Evolutionary conservation across 2,888 invertebrate species (phyloP), one percentile per base, ranked within the genome.

Genomic region (Julus scanicus): DNA sequence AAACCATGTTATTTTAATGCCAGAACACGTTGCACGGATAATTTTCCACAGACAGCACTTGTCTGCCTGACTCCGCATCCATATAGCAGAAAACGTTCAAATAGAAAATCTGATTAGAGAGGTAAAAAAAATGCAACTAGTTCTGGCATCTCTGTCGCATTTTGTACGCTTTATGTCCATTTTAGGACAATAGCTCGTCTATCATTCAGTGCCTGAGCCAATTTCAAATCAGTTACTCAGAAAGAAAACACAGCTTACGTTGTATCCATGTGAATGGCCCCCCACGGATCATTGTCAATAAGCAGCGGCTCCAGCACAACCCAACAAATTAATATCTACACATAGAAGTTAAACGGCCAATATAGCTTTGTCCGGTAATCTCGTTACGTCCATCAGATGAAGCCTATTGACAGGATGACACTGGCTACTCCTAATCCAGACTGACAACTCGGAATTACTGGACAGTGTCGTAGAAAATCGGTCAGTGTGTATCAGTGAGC

Each of bases 391-490:
- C 87, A 40, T 80, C 87, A 87, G 39, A 40, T 17, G 39, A 57
- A 39, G 37, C 80, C 17, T 87, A 87, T 39, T 87, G 87, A 87
- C 87, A 87, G 87, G 37, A 48, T 87, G 87, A 87, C 71, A 87
- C 80, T 39, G 71, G 39, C 63, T 40, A 87, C 39, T 39, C 71
- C 87, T 87, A 87, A 87, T 87, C 80, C 80, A 80, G 39, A 87
- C 29, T 87, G 87, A 87, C 87, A 87, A n/a, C 71, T 71, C 6
- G 80, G 87, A 39, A 87, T 87, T 87, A 87, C 86, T 86, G 86
- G 20, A 44, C 86, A 86, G 49, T 53, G 39, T 39, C 49, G 17
- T 29, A 37, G 86, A 49, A 71, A 71, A 71, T 71, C 71, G 71
- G 71, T 11, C 71, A 71, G 71, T 71, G 71, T 71, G 29, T 71